Percentiles rank a stretch among this genome's conserved stretches.
Conservation (phyloP, 2,888 invertebrate genomes). For the Zootermopsis nevadensis region DNA sequence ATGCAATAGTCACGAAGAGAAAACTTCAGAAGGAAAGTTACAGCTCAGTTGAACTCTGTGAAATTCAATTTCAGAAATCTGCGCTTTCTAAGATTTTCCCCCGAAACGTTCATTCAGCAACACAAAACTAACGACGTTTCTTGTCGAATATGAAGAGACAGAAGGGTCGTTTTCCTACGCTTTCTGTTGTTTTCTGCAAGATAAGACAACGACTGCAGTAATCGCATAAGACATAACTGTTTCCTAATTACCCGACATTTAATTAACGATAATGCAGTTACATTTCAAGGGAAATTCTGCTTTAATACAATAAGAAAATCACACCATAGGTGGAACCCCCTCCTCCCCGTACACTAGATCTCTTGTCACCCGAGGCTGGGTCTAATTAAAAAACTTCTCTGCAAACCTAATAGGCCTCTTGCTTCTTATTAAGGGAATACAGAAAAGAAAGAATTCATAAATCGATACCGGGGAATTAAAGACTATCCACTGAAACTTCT, state of each 20-base stretch:
- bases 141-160: neutral
- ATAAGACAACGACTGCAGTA: neutral
- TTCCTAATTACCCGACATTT: neutral
- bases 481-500: constrained; percentile 2
- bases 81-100: neutral
- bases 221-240: neutral
- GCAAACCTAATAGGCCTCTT: neutral
- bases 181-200: neutral
- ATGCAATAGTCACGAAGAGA: neutral
- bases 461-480: neutral
- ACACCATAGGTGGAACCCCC: neutral
- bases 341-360: neutral
- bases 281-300: neutral
- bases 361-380: neutral
- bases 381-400: constrained; percentile 18
- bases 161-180: neutral
- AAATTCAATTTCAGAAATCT: constrained; percentile 2
- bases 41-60: neutral
- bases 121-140: neutral
- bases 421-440: constrained; percentile 11
- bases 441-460: neutral
- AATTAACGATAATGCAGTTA: neutral
- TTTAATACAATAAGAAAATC: constrained; percentile 1
- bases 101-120: neutral
- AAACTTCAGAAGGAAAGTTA: neutral